Evolutionary conservation across 2,113 vertebrate species (phyloP).

Genomic region (Rhinichthys klamathensis): DNA sequence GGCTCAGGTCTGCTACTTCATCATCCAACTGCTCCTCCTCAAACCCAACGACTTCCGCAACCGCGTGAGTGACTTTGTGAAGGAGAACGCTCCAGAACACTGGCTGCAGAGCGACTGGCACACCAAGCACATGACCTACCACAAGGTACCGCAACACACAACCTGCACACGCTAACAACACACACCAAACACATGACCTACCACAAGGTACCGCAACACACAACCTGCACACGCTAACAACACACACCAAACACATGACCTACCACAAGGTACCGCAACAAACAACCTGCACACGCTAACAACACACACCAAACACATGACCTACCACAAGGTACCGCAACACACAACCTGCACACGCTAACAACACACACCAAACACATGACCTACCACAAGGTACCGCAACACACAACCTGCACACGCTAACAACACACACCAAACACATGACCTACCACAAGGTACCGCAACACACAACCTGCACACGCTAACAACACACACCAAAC

Average conservation of each 20-base stretch:
- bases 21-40: slow-evolving; percentile 95
- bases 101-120: slow-evolving; percentile 99
- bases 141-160: slow-evolving; percentile 81
- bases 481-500: too few relatives aligned
- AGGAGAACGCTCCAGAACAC: slow-evolving; percentile 97
- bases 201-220: slow-evolving; percentile 72
- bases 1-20: slow-evolving; percentile 99
- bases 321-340: slow-evolving; percentile 61
- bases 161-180: background rate
- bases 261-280: slow-evolving; percentile 61
- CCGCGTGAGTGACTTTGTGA: slow-evolving; percentile 96
- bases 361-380: background rate
- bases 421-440: too few relatives aligned
- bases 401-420: too few relatives aligned
- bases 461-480: too few relatives aligned
- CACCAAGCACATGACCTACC: slow-evolving; percentile 97
- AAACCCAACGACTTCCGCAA: slow-evolving; percentile 99
- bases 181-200: slow-evolving; percentile 93
- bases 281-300: too few relatives aligned
- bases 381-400: too few relatives aligned
- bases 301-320: too few relatives aligned
- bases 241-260: too few relatives aligned
- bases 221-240: too few relatives aligned
- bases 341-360: too few relatives aligned
- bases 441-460: too few relatives aligned